Conservation (phyloP, 2,797 vertebrate species). For the Serranus cabrilla region DNA sequence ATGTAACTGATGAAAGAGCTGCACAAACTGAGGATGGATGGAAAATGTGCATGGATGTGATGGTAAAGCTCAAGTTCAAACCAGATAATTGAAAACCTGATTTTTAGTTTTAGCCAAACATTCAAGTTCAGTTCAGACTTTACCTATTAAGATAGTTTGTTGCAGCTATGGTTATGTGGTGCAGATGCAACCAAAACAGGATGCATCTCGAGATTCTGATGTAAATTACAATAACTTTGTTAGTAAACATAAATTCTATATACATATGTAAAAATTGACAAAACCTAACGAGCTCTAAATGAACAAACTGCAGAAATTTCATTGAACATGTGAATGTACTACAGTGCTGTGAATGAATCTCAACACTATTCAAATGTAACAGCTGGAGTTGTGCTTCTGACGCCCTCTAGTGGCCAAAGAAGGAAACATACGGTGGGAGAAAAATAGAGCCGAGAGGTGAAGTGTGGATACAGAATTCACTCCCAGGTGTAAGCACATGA, state of each 20-base stretch:
- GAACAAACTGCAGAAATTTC: slow-evolving; percentile 50
- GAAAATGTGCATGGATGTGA: not conserved
- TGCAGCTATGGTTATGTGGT: slow-evolving; percentile 42
- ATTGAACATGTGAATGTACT: slow-evolving; percentile 46
- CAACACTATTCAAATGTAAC: slow-evolving; percentile 52
- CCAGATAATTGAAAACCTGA: slow-evolving; percentile 7
- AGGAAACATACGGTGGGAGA: slow-evolving; percentile 23
- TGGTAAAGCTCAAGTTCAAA: slow-evolving; percentile 31
- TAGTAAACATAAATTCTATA: slow-evolving; percentile 73
- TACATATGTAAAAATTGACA: slow-evolving; percentile 64
- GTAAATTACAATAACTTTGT: slow-evolving; percentile 50
- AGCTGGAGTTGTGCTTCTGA: slow-evolving; percentile 38
- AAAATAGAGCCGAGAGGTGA: slow-evolving; percentile 6
- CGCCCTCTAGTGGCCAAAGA: slow-evolving; percentile 59
- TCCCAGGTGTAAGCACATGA: slow-evolving; percentile 4
- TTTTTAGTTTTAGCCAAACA: slow-evolving; percentile 40
- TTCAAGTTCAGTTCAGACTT: slow-evolving; percentile 56
- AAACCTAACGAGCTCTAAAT: slow-evolving; percentile 48
- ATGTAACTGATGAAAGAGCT: slow-evolving; percentile 11
- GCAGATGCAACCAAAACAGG: slow-evolving; percentile 38
- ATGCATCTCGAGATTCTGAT: slow-evolving; percentile 43
- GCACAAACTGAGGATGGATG: slow-evolving; percentile 5
- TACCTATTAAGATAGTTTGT: slow-evolving; percentile 32
- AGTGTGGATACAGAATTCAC: slow-evolving; percentile 14
- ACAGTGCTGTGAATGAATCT: slow-evolving; percentile 24